Base-by-base conservation (phyloP, 2,888 invertebrate species). In the Carterocephalus palaemon region DNA sequence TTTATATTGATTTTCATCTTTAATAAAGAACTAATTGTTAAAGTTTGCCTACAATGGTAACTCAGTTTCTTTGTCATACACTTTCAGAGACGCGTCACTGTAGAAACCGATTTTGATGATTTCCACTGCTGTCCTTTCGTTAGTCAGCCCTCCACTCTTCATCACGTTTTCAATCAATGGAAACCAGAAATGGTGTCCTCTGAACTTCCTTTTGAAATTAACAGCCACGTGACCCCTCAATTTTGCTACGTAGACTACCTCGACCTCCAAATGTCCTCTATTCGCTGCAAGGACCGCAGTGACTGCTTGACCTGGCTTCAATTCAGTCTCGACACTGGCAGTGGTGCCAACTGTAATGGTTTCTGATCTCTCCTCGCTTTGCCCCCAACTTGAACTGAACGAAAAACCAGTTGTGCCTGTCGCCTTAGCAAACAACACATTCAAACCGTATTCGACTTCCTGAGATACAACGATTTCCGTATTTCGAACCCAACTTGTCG, bases 151-250 rank as follows among this genome's bases (percentile, higher is more conserved):
- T 5, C 62, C 75, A 28, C 59, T 61, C 22, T 59, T 59, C 67
- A 82, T 65, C 0, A 81, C 64, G 40, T 63, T 64, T 2, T 55
- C 52, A 4, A 82, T 62, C 1, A 52, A 50, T 0, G 77, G 80
- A 0, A 73, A 77, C 62, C 68, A 77, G 37, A 83, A 82, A 54
- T 81, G 75, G 24, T 83, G 83, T 0, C 70, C 71, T 0, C 66
- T 67, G 13, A 62, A 51, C 0, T 49, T 22, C 7, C 54, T 69
- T 37, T 58, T 72, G 24, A 64, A 80, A 47, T 84, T 80, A 0
- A 77, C 72, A 0, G 77, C 83, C 1, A 81, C 51, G 48, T 76
- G 70, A 0, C 83, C 83, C 32, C 69, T 59, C 3, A 83, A 42
- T n/a, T 49, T 59, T 5, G 69, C 62, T 13, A 51, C 49, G 46